Base-by-base conservation (phyloP, 2,797 vertebrate genomes). In the Sebastolobus alascanus region DNA sequence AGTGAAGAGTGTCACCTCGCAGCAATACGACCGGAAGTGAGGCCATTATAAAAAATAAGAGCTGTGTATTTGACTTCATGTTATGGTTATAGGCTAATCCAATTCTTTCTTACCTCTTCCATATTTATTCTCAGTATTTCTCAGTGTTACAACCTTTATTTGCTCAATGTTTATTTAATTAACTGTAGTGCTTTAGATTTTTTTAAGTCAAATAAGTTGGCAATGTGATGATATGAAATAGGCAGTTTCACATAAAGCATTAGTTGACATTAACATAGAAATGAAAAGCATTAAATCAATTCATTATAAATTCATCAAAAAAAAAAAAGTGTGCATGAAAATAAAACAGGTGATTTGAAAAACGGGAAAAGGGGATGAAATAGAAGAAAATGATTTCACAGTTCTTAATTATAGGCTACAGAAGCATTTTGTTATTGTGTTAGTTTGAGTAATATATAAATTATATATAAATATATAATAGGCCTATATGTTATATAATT, bases 11-110 rank as follows among this genome's bases (percentile, higher is more conserved):
- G 70, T 80, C 68, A 91, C 1, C 7, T 8, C 0, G 6, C 80
- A n/a, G 60, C 6, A 83, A 46, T 60, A 10, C 3, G 1, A 7
- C 75, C 80, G 83, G 91, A 91, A 87, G 64, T 82, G 14, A 10
- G 8, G 60, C 3, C 0, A 3, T 3, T 4, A 4, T 25, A 25
- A 5, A 40, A 80, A 90, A 86, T 91, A 91, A 92, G 79, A 83
- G 74, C 27, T 9, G 4, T 18, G 8, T 46, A 18, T 72, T 61
- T 16, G 11, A 27, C 16, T 20, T 37, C 0, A 3, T 11, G 50
- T 54, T n/a, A 22, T 8, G 46, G 20, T 37, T 16, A 50, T 1
- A 22, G 18, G 1, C 33, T 22, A 18, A 25, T 58, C 8, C 2
- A 68, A 5, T 12, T 71, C 5, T 55, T 20, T 14, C 38, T 33